Conservation (phyloP, 2,797 vertebrate species). For the Lycodopsis pacificus region DNA sequence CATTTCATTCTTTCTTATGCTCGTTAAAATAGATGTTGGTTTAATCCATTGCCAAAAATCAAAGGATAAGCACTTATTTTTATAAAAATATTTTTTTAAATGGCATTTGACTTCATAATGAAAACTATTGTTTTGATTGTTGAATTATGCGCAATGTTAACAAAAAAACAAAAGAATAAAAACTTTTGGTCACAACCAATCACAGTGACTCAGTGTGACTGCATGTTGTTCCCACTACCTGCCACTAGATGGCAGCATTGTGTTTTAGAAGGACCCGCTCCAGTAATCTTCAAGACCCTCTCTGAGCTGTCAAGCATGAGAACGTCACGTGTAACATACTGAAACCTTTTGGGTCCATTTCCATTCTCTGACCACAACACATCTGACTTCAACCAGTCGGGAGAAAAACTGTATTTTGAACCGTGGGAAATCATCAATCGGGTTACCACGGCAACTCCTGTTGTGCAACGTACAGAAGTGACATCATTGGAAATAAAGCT, state of each 20-base stretch:
- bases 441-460: conserved; percentile 21
- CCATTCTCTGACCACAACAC: conserved; percentile 7
- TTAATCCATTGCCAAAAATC: background rate
- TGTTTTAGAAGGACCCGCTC: background rate
- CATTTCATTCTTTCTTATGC: background rate
- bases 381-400: conserved; percentile 41
- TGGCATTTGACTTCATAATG: background rate
- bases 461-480: conserved; percentile 40
- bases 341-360: conserved; percentile 12
- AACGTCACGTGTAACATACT: background rate
- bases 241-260: conserved; percentile 65
- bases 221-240: background rate
- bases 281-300: background rate
- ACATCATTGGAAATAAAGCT: conserved; percentile 45
- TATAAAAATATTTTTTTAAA: background rate
- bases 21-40: background rate
- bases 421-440: conserved; percentile 22
- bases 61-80: background rate
- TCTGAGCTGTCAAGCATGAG: background rate
- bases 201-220: conserved; percentile 3
- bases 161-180: background rate
- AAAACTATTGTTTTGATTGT: background rate
- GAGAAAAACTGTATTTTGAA: conserved; percentile 22
- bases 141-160: background rate
- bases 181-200: conserved; percentile 2